Evolutionary conservation across 2,797 vertebrate species (phyloP).

Genomic region (Scarus forsteni): DNA sequence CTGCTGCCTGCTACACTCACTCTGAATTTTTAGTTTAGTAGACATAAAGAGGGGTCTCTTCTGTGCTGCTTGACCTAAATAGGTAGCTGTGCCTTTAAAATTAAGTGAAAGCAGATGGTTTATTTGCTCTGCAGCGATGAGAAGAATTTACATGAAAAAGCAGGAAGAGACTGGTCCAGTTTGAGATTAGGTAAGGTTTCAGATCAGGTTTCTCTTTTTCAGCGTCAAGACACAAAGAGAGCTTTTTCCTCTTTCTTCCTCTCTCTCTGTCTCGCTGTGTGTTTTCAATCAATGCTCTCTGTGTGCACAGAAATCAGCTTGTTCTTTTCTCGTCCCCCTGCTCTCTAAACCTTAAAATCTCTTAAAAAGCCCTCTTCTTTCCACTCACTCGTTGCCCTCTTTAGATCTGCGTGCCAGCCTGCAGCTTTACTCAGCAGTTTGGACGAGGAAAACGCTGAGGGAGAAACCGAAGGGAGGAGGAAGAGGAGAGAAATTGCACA

Average conservation of each 20-base stretch:
- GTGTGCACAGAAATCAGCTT: background rate
- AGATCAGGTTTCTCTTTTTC: slow-evolving; percentile 4
- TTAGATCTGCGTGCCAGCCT: slow-evolving; percentile 5
- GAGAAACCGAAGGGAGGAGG: slow-evolving; percentile 1
- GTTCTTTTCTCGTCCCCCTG: background rate
- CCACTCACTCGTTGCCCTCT: background rate
- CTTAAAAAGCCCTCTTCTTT: slow-evolving; percentile 21
- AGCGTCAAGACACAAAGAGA: slow-evolving; percentile 9
- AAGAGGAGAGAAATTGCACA: slow-evolving; percentile 17
- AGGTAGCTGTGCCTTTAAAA: background rate
- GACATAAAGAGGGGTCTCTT: background rate
- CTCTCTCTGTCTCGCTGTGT: background rate
- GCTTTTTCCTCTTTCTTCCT: background rate
- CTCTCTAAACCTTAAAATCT: background rate
- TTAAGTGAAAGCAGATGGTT: background rate
- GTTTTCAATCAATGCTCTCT: background rate
- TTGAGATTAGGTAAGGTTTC: slow-evolving; percentile 18
- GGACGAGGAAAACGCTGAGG: background rate
- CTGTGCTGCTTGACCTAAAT: background rate
- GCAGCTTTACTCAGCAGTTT: background rate
- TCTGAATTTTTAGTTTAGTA: background rate
- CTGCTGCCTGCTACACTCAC: background rate
- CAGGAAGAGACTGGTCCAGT: slow-evolving; percentile 8
- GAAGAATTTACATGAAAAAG: background rate
- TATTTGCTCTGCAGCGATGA: background rate